phyloP scores from a whole-genome alignment of 2,888 invertebrate genomes.

The Deroplatys truncata region DNA sequence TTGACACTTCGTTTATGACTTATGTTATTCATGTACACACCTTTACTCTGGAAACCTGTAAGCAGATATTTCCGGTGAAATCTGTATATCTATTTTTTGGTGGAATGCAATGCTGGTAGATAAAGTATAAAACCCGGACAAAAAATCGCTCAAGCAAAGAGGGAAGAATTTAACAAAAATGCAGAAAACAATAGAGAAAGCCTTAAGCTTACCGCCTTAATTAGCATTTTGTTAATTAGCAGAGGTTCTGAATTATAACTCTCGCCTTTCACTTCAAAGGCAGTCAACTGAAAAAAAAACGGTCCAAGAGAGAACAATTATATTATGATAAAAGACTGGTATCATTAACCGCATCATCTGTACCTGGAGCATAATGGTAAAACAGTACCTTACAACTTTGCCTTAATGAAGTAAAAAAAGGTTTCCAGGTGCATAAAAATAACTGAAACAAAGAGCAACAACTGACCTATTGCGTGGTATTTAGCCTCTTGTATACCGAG shows the following conservation, averaged over 20 bases:
- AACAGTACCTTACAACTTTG: not conserved
- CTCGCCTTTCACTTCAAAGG: not conserved
- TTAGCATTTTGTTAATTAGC: not conserved
- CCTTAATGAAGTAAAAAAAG: not conserved
- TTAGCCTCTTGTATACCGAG: not conserved
- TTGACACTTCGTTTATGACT: too few relatives aligned
- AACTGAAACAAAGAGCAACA: not conserved
- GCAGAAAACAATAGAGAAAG: not conserved
- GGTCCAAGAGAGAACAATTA: not conserved
- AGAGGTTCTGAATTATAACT: not conserved
- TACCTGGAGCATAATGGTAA: not conserved
- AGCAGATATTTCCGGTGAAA: too few relatives aligned
- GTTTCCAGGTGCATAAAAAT: not conserved
- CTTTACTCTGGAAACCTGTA: too few relatives aligned
- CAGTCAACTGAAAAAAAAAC: not conserved
- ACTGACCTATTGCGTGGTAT: not conserved
- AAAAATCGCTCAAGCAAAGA: not conserved
- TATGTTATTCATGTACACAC: too few relatives aligned
- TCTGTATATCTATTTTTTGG: too few relatives aligned
- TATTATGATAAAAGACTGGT: not conserved
- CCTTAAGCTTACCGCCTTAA: not conserved
- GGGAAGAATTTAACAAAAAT: not conserved
- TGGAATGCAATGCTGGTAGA: not conserved
- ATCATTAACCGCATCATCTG: not conserved
- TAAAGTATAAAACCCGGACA: not conserved